Base-by-base conservation (phyloP, 64 coral and sea anemone genomes). In the Anthopleura sola region DNA sequence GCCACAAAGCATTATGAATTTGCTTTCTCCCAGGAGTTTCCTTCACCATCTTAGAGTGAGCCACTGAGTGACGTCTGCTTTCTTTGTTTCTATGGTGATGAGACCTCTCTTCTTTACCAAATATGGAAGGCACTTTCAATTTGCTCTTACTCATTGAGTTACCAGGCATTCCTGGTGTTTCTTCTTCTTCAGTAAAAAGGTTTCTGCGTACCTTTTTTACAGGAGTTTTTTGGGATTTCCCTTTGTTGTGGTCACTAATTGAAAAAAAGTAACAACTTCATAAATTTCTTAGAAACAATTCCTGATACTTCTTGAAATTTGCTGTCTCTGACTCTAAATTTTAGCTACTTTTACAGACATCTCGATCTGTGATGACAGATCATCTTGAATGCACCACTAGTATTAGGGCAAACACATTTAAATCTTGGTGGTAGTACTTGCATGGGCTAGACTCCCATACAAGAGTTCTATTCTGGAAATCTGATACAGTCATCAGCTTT, bases 201-300 rank as follows among this genome's bases (percentile, higher is more conserved):
- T 98, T 98, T 71, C 95, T 85, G 36, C 95, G 86, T 36, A 98
- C 95, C 69, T 87, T 87, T 68, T 98, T 98, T 1, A 93, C 95
- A 19, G 95, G 91, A 36, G 91, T 93, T 75, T 90, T 91, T 37
- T 88, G 91, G 40, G 31, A 19, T 55, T 60, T 82, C 1, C 24
- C 5, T 82, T 84, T 62, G 39, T 16, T 9, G 21, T 33, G 44
- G 14, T 64, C 68, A 44, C 57, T 90, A 16, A 64, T 20, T 48
- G 39, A 88, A 66, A n/a, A 60, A 80, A 38, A 80, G 36, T 23
- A 23, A 3, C 2, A 79, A 24, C 1, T 34, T 71, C 14, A 71
- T 71, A 3, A 71, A 32, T 71, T 40, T 49, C 36, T 48, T 21
- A 29, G 14, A 3, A 48, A 46, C 37, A 44, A 44, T 44, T 44